Conservation (phyloP, 1,140 invertebrate genomes). For the Luehdorfia chinensis region DNA sequence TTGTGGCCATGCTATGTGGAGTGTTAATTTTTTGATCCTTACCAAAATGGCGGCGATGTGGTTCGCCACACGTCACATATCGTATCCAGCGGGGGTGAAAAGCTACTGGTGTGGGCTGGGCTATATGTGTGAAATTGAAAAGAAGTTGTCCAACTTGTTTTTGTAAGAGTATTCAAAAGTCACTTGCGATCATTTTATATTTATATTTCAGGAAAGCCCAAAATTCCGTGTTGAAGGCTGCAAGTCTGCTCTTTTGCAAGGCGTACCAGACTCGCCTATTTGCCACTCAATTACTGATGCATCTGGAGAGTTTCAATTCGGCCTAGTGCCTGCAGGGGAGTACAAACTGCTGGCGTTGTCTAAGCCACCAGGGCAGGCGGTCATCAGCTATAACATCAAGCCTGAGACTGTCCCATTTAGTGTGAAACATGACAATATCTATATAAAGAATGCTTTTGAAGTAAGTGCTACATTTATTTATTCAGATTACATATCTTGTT, state of each 20-base stretch:
- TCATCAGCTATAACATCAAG: conserved; percentile 79
- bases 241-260: conserved; percentile 78
- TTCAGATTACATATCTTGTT: conserved; percentile 3
- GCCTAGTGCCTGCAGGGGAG: conserved; percentile 85
- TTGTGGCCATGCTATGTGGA: too few species aligned
- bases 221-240: conserved; percentile 77
- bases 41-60: too few species aligned
- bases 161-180: too few species aligned
- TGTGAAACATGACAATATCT: conserved; percentile 85
- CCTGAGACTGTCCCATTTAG: conserved; percentile 83
- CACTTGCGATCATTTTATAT: too few species aligned
- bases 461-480: too few species aligned
- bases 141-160: too few species aligned
- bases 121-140: too few species aligned
- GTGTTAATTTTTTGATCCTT: too few species aligned
- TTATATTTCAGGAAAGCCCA: conserved; percentile 59
- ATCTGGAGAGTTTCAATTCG: conserved; percentile 88
- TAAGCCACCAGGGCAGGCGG: conserved; percentile 51
- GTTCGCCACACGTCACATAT: too few species aligned
- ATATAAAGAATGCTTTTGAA: conserved; percentile 86
- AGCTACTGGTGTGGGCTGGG: too few species aligned
- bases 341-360: conserved; percentile 79
- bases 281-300: conserved; percentile 87
- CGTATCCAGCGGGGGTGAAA: too few species aligned
- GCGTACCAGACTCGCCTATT: conserved; percentile 80